Conservation (phyloP, 2,113 vertebrate species). For the Centropus bengalensis region DNA sequence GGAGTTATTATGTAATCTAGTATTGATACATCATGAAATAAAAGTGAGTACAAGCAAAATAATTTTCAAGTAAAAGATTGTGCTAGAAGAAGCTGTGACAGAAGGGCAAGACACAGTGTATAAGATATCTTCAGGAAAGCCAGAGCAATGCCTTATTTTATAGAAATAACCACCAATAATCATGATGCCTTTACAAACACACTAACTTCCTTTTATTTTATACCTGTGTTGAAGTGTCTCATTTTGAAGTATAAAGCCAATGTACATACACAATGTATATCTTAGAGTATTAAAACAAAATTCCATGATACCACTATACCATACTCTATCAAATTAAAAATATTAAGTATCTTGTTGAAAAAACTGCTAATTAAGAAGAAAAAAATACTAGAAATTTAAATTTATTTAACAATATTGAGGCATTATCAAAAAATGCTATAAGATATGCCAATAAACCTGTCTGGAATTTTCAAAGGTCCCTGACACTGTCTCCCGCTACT, state of each 20-base stretch:
- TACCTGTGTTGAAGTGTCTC: not conserved
- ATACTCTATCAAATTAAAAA: not conserved
- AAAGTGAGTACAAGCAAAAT: not conserved
- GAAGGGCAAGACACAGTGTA: not conserved
- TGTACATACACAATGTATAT: not conserved
- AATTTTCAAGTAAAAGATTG: not conserved
- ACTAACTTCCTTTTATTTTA: not conserved
- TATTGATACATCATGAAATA: not conserved
- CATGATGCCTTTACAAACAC: not conserved
- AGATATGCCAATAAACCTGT: too few relatives aligned
- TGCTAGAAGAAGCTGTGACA: not conserved
- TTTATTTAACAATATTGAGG: not conserved
- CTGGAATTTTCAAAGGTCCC: too few relatives aligned
- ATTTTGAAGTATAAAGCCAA: not conserved
- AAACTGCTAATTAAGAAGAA: not conserved
- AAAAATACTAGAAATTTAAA: not conserved
- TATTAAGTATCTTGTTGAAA: not conserved
- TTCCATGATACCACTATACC: not conserved
- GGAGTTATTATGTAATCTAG: not conserved
- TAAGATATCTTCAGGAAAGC: not conserved
- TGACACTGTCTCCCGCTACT: too few relatives aligned
- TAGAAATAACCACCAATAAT: not conserved
- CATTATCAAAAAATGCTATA: not conserved
- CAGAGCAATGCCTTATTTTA: not conserved
- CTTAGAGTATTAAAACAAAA: not conserved